Conservation (phyloP, 2,797 vertebrate genomes). For the Scolopax rusticola region DNA sequence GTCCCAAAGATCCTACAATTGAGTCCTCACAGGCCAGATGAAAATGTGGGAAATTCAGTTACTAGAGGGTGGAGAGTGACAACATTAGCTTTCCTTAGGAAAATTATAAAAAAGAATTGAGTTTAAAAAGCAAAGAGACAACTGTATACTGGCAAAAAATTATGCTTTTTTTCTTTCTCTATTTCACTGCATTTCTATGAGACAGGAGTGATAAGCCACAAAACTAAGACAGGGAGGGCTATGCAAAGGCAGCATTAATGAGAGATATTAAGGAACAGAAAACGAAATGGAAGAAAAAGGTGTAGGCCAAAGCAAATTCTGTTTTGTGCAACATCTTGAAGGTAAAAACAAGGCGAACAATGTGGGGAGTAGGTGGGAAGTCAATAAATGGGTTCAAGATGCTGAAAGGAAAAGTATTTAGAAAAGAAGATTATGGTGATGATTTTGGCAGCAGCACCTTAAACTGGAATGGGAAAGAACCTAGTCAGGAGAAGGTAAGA, state of each 20-base stretch:
- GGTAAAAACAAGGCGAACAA: not conserved
- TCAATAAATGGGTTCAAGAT: constrained; percentile 23
- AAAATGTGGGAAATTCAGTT: not conserved
- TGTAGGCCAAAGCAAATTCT: not conserved
- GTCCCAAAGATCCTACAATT: not conserved
- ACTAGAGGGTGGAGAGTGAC: not conserved
- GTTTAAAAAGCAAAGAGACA: not conserved
- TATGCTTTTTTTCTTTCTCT: not conserved
- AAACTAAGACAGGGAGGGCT: not conserved
- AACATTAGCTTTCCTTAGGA: not conserved
- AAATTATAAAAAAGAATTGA: not conserved
- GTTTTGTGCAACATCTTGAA: not conserved
- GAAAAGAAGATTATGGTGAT: not conserved
- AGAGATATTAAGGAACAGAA: not conserved
- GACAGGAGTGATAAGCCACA: not conserved
- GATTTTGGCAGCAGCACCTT: constrained; percentile 18
- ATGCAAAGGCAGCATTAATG: not conserved
- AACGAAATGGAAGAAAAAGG: not conserved
- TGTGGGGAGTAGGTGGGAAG: constrained; percentile 5
- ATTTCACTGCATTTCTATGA: not conserved
- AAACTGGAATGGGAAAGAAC: not conserved
- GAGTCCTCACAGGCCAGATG: not conserved
- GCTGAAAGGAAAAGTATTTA: constrained; percentile 29
- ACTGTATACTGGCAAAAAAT: not conserved
- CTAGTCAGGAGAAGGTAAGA: not conserved